Evolutionary conservation across 2,888 invertebrate genomes (phyloP), one percentile per base, ranked within the genome.

Genomic region (Rhorus exstirpatorius): DNA sequence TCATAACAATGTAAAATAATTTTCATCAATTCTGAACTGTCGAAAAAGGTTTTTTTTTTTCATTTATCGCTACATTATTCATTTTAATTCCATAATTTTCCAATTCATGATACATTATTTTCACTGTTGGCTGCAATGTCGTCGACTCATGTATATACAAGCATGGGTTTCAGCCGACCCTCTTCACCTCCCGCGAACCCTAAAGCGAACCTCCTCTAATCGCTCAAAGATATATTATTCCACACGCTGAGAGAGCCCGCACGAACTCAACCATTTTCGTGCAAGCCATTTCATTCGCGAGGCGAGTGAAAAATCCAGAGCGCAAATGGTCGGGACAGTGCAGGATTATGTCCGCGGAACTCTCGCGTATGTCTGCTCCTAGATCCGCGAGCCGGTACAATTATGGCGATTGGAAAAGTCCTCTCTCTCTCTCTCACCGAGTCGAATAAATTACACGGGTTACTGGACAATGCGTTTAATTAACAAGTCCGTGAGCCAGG

Each of bases 381-480:
- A 49, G 49, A 61, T 41, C 49, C 38, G 35, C 51, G 76, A 49
- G 74, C 53, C 53, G 49, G 38, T 70, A 63, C 21, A 63, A 60
- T 77, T 72, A 61, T 49, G 12, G 65, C 67, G 67, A 51, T 67
- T 81, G 63, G 81, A 78, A 78, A 78, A 81, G 78, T 81, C 38
- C 68, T 65, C 72, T 78, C 63, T 60, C 61, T 24, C 78, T 31
- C 68, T 65, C 72, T 78, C 63, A 60, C 61, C 35, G 35, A 72
- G 67, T 68, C 68, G 81, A 81, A 81, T 81, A 81, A 81, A 81
- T 81, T 78, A 81, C 72, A 74, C 68, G 74, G 81, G 72, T 81
- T 78, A 77, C 60, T 78, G 81, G 78, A 81, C 81, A 81, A 81
- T 78, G 78, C 77, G 61, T 76, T 81, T 77, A 81, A 81, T 81